Percentiles rank a stretch among this genome's conserved stretches.
Conservation (phyloP, 1,140 invertebrate species). For the Ceratoteleas bidentatus region DNA sequence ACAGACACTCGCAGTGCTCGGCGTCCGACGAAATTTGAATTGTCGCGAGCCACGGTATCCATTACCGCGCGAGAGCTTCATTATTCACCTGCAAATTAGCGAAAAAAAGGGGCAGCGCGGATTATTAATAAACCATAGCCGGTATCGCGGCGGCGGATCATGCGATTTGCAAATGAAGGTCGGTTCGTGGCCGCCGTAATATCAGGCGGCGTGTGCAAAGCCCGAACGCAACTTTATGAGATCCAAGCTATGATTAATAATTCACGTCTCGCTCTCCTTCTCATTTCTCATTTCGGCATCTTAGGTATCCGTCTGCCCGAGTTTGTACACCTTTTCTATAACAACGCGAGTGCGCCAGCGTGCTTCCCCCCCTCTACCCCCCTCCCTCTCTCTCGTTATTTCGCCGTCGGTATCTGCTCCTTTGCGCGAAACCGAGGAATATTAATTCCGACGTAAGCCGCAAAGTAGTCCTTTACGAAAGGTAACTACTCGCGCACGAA, state of each 20-base stretch:
- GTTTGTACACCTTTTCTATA: constrained; percentile 58
- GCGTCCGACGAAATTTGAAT: too few species aligned
- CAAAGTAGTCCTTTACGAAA: constrained; percentile 63
- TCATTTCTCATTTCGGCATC: constrained; percentile 69
- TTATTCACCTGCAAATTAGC: too few species aligned
- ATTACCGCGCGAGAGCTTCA: too few species aligned
- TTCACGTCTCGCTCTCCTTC: constrained; percentile 58
- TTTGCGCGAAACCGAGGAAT: constrained; percentile 59
- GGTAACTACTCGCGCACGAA: constrained; percentile 43
- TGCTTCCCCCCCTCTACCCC: constrained; percentile 10
- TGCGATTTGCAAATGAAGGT: constrained; percentile 55
- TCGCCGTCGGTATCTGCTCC: constrained; percentile 46
- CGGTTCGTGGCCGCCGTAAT: constrained; percentile 36
- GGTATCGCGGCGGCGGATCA: constrained; percentile 18
- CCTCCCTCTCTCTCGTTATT: constrained; percentile 23
- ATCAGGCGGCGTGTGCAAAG: constrained; percentile 69
- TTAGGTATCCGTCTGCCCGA: constrained; percentile 51
- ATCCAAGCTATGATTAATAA: constrained; percentile 80
- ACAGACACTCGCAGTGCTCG: too few species aligned
- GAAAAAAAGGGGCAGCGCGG: too few species aligned
- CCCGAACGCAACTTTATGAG: constrained; percentile 79
- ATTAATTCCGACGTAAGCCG: constrained; percentile 71
- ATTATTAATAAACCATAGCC: constrained; percentile 50
- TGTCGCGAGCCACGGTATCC: too few species aligned
- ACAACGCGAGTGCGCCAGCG: constrained; percentile 27